Evolutionary conservation across 2,888 invertebrate species (phyloP), one percentile per base, ranked within the genome.

Genomic region (Deroplatys truncata): DNA sequence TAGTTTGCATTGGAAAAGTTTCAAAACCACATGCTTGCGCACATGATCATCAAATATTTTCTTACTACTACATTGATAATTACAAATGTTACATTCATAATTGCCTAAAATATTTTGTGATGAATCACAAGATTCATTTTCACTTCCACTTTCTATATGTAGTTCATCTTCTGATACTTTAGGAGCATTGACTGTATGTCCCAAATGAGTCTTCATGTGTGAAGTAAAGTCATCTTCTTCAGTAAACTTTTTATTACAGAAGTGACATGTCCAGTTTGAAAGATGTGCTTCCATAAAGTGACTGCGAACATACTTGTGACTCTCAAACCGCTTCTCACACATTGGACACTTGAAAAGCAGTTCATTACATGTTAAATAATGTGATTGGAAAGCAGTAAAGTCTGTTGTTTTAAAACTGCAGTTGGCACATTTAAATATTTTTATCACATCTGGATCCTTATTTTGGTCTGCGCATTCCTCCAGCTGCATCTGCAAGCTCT

Each of bases 381-480:
- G 94, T 28, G 93, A 93, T 89, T 93, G 93, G 85, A 94, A 94
- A 28, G 93, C 92, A 90, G 93, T 93, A 92, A 93, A 92, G 91
- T 94, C 94, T 3, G 93, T 93, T 85, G 94, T 94, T 91, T 94
- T 94, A 89, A 93, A 94, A 86, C 93, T 93, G 91, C 94, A 94
- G 20, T 93, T 92, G 87, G 93, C 92, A 91, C 94, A 94, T 91
- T 94, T 94, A 90, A 93, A 94, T 3, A 94, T 93, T 91, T 93
- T 93, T 84, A 93, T 20, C 35, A 13, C n/a, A 25, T 31, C 43
- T 29, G 31, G 35, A n/a, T 43, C 28, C 13, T 31, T 31, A 15
- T 35, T 85, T 35, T 31, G n/a, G 8, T 31, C 28, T 35, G 28
- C 29, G n/a, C 20, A 3, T 28, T 86, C 56, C 28, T 86, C n/a